phyloP scores from a whole-genome alignment of 2,797 vertebrate species.

The Tapera naevia region DNA sequence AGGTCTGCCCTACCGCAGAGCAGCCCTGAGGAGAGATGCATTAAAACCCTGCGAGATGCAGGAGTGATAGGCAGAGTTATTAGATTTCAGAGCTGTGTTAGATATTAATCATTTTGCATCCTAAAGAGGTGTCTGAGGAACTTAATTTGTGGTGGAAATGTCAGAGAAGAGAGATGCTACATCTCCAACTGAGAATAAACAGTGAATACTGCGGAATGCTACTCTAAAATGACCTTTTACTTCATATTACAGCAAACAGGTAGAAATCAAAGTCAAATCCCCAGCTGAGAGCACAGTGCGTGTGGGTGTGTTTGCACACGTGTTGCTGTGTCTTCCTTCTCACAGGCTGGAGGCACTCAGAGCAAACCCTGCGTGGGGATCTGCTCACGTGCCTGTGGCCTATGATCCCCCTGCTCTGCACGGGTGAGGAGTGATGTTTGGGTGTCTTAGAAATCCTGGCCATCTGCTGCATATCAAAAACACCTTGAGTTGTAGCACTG shows the following conservation, averaged over 20 bases:
- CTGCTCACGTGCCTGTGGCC: background rate
- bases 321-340: background rate
- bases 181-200: background rate
- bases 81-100: background rate
- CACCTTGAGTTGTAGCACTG: background rate
- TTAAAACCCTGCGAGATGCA: background rate
- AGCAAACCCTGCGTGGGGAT: background rate
- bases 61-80: background rate
- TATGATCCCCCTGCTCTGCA: background rate
- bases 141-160: slow-evolving; percentile 54
- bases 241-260: slow-evolving; percentile 48
- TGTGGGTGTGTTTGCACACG: background rate
- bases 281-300: background rate
- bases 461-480: background rate
- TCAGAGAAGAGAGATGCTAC: slow-evolving; percentile 4
- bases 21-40: background rate
- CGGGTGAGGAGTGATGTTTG: background rate
- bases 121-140: slow-evolving; percentile 6
- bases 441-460: background rate
- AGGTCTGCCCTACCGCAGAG: background rate
- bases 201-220: background rate
- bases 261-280: slow-evolving; percentile 2
- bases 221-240: slow-evolving; percentile 48
- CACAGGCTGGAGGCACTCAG: background rate
- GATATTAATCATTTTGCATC: slow-evolving; percentile 27